Percentiles rank a stretch among this genome's conserved stretches.
Evolutionary conservation across 2,113 vertebrate species (phyloP).

Genomic region (Solea solea): DNA sequence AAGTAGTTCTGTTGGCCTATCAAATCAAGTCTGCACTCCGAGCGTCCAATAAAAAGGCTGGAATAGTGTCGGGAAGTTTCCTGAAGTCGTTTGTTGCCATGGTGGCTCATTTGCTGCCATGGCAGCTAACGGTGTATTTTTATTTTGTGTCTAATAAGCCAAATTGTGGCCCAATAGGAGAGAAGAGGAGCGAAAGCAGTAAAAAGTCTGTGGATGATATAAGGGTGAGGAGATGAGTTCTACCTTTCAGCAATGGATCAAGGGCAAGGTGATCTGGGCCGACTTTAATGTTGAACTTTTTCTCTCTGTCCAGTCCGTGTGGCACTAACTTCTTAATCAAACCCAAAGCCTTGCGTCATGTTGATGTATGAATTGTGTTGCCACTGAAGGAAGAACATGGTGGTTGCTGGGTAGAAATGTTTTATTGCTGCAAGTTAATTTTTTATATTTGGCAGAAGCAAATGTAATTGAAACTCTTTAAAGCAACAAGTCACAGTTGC

Average conservation of each 20-base stretch:
- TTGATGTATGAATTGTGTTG: conserved; percentile 47
- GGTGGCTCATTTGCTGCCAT: conserved; percentile 78
- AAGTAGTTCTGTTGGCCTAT: conserved; percentile 69
- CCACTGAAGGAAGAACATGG: conserved; percentile 53
- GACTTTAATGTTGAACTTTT: conserved; percentile 63
- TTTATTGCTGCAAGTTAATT: conserved; percentile 31
- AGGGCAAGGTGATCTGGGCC: conserved; percentile 70
- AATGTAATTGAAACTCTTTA: conserved; percentile 24
- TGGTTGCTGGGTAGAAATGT: conserved; percentile 71
- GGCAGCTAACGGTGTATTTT: conserved; percentile 78
- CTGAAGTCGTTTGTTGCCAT: conserved; percentile 81
- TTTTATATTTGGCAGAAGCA: conserved; percentile 19
- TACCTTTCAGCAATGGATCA: conserved; percentile 70
- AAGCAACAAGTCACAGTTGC: conserved; percentile 37
- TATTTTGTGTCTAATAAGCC: conserved; percentile 83
- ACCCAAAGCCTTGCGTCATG: conserved; percentile 46
- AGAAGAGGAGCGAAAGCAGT: conserved; percentile 66
- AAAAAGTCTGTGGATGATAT: conserved; percentile 78
- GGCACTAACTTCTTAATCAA: conserved; percentile 71
- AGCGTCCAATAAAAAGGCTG: conserved; percentile 67
- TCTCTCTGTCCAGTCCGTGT: conserved; percentile 51
- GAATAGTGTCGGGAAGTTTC: conserved; percentile 57
- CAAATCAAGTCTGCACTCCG: conserved; percentile 57
- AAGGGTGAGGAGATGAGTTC: conserved; percentile 67
- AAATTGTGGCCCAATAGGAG: conserved; percentile 76